Evolutionary conservation across 2,797 vertebrate genomes (phyloP).

Genomic region (Gouania willdenowi): DNA sequence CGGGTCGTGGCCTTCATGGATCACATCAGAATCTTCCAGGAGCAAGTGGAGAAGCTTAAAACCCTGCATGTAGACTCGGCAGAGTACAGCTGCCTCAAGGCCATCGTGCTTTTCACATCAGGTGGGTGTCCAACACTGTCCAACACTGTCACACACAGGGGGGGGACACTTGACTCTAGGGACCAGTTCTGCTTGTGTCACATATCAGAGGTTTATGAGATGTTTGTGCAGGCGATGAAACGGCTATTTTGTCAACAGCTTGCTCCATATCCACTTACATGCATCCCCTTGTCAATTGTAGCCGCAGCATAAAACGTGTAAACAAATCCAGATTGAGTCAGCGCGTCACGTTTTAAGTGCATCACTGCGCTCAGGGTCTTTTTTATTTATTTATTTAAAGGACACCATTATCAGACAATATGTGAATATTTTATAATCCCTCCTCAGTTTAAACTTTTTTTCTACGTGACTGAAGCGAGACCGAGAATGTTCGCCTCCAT

Average conservation of each 20-base stretch:
- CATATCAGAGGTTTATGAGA: conserved; percentile 54
- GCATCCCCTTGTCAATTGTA: conserved; percentile 56
- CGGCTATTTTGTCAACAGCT: conserved; percentile 56
- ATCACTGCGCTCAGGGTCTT: conserved; percentile 1
- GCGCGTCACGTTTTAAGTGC: conserved; percentile 33
- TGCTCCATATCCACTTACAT: conserved; percentile 59
- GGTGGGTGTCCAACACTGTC: conserved; percentile 78
- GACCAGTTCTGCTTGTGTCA: too few relatives aligned
- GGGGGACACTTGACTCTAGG: too few relatives aligned
- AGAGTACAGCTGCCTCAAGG: conserved; percentile 98
- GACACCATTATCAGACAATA: conserved; percentile 4
- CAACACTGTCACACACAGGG: conserved; percentile 30
- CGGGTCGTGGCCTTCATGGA: conserved; percentile 99
- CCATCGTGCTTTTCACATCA: conserved; percentile 98
- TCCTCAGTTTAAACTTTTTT: conserved; percentile 21
- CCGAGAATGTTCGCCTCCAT: conserved; percentile 20
- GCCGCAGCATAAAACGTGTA: conserved; percentile 50
- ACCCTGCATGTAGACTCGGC: conserved; percentile 96
- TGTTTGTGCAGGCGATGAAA: conserved; percentile 49
- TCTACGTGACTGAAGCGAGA: conserved; percentile 1
- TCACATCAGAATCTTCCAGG: conserved; percentile 99
- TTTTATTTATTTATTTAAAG: too few relatives aligned
- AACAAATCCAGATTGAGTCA: conserved; percentile 56
- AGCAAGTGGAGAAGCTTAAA: conserved; percentile 99
- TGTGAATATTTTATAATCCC: conserved; percentile 27